A percentile compares a stretch with the other conserved stretches of the same genome.
Evolutionary conservation across 1,140 invertebrate species (phyloP).

Genomic region (Calliphora vicina): DNA sequence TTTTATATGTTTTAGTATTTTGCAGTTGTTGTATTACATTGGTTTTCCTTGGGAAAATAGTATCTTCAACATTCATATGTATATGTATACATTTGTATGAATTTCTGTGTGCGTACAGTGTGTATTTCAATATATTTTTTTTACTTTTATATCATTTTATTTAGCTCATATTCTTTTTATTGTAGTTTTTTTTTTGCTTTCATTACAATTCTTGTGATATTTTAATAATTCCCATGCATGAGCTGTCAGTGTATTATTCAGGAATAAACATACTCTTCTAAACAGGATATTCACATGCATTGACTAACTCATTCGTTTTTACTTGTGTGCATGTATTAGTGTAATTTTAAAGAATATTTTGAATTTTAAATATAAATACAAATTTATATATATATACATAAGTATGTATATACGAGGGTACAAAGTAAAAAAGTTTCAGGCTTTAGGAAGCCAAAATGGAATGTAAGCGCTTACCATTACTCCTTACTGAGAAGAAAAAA

Average conservation of each 20-base stretch:
- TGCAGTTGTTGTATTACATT: neutral
- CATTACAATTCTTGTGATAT: neutral
- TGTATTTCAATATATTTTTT: too few species aligned
- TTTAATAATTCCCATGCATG: constrained; percentile 5
- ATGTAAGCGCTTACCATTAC: too few species aligned
- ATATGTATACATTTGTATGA: too few species aligned
- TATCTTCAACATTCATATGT: too few species aligned
- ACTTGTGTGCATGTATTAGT: neutral
- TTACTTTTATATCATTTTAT: too few species aligned
- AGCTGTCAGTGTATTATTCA: neutral
- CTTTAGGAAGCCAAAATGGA: too few species aligned
- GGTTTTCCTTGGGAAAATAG: too few species aligned
- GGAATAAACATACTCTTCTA: neutral
- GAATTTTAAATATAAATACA: neutral
- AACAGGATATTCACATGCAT: neutral
- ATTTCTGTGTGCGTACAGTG: too few species aligned
- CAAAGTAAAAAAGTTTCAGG: too few species aligned
- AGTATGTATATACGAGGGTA: too few species aligned
- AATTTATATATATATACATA: neutral
- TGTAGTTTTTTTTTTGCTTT: neutral
- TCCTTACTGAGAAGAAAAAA: too few species aligned
- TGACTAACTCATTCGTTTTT: neutral
- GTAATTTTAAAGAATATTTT: neutral
- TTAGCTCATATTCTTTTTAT: neutral
- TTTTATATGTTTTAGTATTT: neutral